phyloP scores from a whole-genome alignment of 2,888 invertebrate species.

The Hymenopus coronatus region DNA sequence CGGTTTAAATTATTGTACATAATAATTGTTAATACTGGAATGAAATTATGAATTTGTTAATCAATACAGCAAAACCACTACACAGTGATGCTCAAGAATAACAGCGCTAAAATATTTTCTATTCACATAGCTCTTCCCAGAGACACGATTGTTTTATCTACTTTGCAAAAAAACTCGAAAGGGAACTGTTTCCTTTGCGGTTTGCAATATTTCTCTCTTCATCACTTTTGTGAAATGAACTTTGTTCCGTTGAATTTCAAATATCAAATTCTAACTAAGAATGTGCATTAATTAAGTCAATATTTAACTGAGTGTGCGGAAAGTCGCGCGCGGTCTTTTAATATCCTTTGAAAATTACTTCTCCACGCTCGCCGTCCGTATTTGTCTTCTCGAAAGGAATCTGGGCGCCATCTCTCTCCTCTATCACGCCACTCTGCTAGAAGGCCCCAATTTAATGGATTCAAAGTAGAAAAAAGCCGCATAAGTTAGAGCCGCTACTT shows the following conservation, averaged over 20 bases:
- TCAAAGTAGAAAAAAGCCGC: not conserved
- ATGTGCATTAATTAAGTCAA: conserved; percentile 28
- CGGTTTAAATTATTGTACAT: too few species aligned
- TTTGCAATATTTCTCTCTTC: not conserved
- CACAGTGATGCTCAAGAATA: too few species aligned
- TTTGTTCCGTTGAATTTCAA: not conserved
- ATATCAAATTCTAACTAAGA: conserved; percentile 23
- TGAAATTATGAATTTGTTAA: too few species aligned
- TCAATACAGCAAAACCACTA: too few species aligned
- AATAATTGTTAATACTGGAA: too few species aligned
- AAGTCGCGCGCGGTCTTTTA: not conserved
- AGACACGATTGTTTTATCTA: not conserved
- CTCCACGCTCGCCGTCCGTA: not conserved
- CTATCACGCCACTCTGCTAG: not conserved
- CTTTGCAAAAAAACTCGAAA: not conserved
- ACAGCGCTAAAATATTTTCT: too few species aligned
- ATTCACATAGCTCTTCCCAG: too few species aligned
- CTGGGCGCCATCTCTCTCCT: not conserved
- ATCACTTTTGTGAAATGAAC: not conserved
- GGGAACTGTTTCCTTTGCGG: not conserved
- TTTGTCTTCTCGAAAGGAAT: conserved; percentile 3
- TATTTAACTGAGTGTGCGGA: conserved; percentile 9
- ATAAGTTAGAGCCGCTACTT: not conserved
- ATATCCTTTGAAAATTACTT: conserved; percentile 14
- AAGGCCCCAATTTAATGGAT: not conserved